phyloP scores from a whole-genome alignment of 2,797 vertebrate species.

The Yasuhikotakia modesta region DNA sequence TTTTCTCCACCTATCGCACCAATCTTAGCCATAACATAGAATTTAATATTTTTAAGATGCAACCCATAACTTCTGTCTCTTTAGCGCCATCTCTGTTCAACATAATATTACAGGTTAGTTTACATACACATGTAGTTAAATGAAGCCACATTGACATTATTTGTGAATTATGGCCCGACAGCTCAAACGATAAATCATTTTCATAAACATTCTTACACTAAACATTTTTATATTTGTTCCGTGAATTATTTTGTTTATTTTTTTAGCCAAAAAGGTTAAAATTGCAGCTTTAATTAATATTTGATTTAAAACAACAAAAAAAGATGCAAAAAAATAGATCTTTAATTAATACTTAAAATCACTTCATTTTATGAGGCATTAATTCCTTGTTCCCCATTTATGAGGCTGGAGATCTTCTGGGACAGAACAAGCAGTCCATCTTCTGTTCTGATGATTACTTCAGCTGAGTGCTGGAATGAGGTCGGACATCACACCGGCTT shows the following conservation, averaged over 20 bases:
- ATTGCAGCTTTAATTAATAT: neutral
- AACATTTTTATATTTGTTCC: too few relatives aligned
- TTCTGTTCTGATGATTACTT: conserved; percentile 76
- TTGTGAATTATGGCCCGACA: too few relatives aligned
- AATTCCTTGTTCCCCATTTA: conserved; percentile 60
- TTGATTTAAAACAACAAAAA: neutral
- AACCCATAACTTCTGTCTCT: too few relatives aligned
- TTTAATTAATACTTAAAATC: neutral
- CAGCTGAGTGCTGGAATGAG: conserved; percentile 76
- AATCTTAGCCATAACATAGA: neutral
- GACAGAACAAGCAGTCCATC: conserved; percentile 64
- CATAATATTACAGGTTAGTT: too few relatives aligned
- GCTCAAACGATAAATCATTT: too few relatives aligned
- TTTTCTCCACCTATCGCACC: conserved; percentile 3
- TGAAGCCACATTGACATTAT: too few relatives aligned
- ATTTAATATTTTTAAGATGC: too few relatives aligned
- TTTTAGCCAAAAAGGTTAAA: too few relatives aligned
- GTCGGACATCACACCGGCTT: conserved; percentile 56
- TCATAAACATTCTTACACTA: too few relatives aligned
- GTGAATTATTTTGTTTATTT: too few relatives aligned
- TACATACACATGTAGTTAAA: too few relatives aligned
- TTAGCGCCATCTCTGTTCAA: too few relatives aligned
- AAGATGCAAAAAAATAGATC: neutral
- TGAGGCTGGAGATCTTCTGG: conserved; percentile 68
- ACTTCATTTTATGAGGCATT: conserved; percentile 51